Conservation (phyloP, 2,888 invertebrate genomes). For the Plusia festucae region DNA sequence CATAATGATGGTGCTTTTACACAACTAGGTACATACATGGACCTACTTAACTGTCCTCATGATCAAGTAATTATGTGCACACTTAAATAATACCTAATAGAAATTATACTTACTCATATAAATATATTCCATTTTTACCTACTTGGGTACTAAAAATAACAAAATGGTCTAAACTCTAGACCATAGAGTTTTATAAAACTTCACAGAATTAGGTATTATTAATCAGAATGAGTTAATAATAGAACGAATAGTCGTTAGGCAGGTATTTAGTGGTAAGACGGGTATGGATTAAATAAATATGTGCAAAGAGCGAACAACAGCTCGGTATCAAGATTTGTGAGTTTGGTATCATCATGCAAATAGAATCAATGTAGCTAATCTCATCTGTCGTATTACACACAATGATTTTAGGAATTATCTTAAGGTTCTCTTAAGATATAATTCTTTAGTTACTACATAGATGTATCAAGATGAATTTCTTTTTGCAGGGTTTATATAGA, state of each 20-base stretch:
- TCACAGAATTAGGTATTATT: neutral
- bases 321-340: neutral
- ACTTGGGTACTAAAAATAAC: neutral
- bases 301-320: neutral
- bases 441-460: neutral
- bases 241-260: neutral
- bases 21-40: neutral
- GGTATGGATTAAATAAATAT: constrained; percentile 1
- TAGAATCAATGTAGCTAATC: neutral
- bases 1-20: neutral
- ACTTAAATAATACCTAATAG: too few species aligned
- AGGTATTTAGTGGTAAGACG: neutral
- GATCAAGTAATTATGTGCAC: neutral
- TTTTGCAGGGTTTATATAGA: too few species aligned
- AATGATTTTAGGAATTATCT: neutral
- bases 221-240: neutral
- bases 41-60: neutral
- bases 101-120: too few species aligned
- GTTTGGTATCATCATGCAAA: neutral
- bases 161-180: neutral
- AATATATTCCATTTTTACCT: too few species aligned
- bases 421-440: neutral
- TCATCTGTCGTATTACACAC: neutral
- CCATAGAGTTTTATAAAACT: neutral
- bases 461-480: neutral